Evolutionary conservation across 1,140 invertebrate species (phyloP), one percentile per base, ranked within the genome.

Genomic region (Heterodera schachtii): DNA sequence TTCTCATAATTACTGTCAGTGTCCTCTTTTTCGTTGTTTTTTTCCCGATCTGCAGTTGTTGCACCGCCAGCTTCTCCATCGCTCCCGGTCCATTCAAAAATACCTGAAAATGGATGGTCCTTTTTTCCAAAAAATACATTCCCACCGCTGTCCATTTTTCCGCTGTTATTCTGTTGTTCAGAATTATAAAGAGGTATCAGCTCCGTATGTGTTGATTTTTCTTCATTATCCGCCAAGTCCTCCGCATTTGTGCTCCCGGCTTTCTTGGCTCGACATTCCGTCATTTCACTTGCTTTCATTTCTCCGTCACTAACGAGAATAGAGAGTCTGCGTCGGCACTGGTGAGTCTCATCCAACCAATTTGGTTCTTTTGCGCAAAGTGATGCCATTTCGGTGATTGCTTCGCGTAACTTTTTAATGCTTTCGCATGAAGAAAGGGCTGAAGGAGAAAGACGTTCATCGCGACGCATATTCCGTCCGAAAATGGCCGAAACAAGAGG

Each of bases 401-500:
- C 82, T 67, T 81, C 75, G 19, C 82, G 73, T 21, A 88, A 21
- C n/a, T 80, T 73, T 16, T 76, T 77, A 7, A 85, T 66, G 8
- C 64, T 41, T 44, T 13, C 44, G n/a, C 46, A 76, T 19, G 57
- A 44, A 85, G 84, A 69, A 77, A 76, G 77, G 67, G 84, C 46
- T 78, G 83, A 64, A 71, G 69, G 11, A 85, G 60, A 43, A 81
- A 79, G 31, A 71, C 75, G 81, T 69, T 66, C 77, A 69, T 89
- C 87, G 11, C 78, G 52, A 73, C 86, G 89, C 49, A 90, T 60
- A 43, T 84, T 81, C 11, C 67, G 78, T 21, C 79, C 83, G 31
- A 81, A 73, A 11, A 89, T 52, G 6, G 87, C 87, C 8, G 85
- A 82, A 9, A 90, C 57, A 21, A 89, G 71, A 1, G 82, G 87